These are phyloP conservation scores for Leuciscus waleckii DNA, from an alignment of 2,797 vertebrate genomes.

Conservation along the genomic window DNA sequence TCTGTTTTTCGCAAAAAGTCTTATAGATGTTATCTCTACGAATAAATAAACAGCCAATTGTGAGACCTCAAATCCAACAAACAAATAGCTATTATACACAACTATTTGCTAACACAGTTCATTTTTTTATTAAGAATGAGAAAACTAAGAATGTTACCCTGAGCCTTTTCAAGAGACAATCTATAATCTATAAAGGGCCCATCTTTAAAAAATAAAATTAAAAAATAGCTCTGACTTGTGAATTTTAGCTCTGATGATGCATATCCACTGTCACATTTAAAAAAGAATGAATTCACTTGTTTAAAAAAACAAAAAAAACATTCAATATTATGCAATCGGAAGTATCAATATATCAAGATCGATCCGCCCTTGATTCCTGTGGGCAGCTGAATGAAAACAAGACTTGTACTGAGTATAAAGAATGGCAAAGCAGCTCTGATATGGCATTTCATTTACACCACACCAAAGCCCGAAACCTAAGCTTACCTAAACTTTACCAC, in stretches of 20 bases:
- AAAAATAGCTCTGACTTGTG: not conserved
- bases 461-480: not conserved
- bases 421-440: not conserved
- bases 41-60: too few relatives aligned
- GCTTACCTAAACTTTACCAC: not conserved
- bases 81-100: not conserved
- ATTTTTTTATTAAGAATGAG: not conserved
- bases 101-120: not conserved
- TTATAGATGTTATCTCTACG: not conserved
- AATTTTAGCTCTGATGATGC: not conserved
- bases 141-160: not conserved
- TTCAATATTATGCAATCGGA: not conserved
- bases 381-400: not conserved
- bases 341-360: not conserved
- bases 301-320: not conserved
- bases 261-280: not conserved
- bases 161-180: not conserved
- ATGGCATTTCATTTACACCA: not conserved
- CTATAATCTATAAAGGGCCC: not conserved
- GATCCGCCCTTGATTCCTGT: not conserved
- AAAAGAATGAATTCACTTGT: not conserved
- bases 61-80: not conserved
- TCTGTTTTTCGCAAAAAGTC: too few relatives aligned
- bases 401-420: slow-evolving; percentile 4
- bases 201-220: too few relatives aligned